A percentile compares a stretch with the other conserved stretches of the same genome.
phyloP scores from a whole-genome alignment of 1,140 invertebrate species.

The Conus betulinus region DNA sequence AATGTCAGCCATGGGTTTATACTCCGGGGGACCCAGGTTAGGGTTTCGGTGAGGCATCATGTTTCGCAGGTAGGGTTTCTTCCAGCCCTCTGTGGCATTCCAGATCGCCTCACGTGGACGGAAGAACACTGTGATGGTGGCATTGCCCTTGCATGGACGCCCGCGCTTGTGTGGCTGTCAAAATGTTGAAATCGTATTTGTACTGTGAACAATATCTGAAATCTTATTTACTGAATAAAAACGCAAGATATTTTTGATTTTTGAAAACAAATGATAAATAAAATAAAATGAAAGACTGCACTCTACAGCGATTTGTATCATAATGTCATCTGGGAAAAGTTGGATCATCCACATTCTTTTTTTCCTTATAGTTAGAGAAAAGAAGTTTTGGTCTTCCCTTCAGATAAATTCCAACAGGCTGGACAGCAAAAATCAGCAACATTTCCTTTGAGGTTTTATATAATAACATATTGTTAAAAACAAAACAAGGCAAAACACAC shows the following conservation, averaged over 20 bases:
- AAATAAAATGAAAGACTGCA: background rate
- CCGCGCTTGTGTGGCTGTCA: conserved; percentile 76
- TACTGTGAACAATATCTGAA: conserved; percentile 32
- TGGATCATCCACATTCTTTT: no score
- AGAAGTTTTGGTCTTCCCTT: no score
- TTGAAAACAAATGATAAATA: background rate
- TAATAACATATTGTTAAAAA: no score
- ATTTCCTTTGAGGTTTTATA: no score
- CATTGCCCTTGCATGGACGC: conserved; percentile 82
- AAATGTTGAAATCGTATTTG: background rate
- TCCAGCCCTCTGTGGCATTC: conserved; percentile 46
- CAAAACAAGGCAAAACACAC: no score
- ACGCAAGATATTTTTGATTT: background rate
- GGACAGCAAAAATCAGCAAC: no score
- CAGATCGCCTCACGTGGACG: conserved; percentile 50
- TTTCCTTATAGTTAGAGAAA: no score
- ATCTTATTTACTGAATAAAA: background rate
- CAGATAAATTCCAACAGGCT: no score
- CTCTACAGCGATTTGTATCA: no score
- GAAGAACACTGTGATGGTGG: conserved; percentile 86
- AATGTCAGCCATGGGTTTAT: conserved; percentile 32
- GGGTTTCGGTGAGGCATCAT: background rate
- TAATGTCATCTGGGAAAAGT: no score
- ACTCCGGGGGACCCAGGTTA: conserved; percentile 28
- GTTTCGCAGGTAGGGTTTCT: conserved; percentile 35